Evolutionary conservation across 2,888 invertebrate genomes (phyloP).

Genomic region (Ariolimax columbianus): DNA sequence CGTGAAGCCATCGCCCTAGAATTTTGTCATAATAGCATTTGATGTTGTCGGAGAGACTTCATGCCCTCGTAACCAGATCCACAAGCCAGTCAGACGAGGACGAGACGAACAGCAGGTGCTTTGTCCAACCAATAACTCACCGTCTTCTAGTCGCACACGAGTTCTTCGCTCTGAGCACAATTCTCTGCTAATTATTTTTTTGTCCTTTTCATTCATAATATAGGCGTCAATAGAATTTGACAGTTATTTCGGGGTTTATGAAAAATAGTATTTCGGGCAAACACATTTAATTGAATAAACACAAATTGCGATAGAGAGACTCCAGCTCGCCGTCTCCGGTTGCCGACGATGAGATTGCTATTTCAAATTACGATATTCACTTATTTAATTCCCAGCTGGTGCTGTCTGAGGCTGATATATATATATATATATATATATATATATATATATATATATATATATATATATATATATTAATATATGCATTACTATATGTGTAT

Average conservation of each 20-base stretch:
- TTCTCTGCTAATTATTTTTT: not conserved
- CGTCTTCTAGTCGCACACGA: not conserved
- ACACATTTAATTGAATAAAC: not conserved
- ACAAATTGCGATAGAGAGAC: not conserved
- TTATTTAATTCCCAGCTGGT: too few relatives aligned
- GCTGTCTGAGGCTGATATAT: too few relatives aligned
- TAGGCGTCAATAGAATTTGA: not conserved
- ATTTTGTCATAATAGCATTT: conserved; percentile 36
- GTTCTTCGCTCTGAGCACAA: not conserved
- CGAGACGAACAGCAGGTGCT: conserved; percentile 28
- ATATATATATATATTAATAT: not conserved
- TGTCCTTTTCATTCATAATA: not conserved
- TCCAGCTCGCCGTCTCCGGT: too few relatives aligned
- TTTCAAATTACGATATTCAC: too few relatives aligned
- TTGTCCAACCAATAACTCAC: not conserved
- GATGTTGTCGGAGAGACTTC: conserved; percentile 21
- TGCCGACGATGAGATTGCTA: too few relatives aligned
- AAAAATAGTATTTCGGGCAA: not conserved
- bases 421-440: too few relatives aligned
- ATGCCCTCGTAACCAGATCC: conserved; percentile 17
- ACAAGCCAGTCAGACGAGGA: not conserved
- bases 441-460: too few relatives aligned
- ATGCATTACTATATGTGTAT: not conserved
- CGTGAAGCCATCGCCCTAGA: conserved; percentile 7
- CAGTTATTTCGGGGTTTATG: not conserved